phyloP scores from a whole-genome alignment of 2,113 vertebrate species.

The Urocolius indicus region DNA sequence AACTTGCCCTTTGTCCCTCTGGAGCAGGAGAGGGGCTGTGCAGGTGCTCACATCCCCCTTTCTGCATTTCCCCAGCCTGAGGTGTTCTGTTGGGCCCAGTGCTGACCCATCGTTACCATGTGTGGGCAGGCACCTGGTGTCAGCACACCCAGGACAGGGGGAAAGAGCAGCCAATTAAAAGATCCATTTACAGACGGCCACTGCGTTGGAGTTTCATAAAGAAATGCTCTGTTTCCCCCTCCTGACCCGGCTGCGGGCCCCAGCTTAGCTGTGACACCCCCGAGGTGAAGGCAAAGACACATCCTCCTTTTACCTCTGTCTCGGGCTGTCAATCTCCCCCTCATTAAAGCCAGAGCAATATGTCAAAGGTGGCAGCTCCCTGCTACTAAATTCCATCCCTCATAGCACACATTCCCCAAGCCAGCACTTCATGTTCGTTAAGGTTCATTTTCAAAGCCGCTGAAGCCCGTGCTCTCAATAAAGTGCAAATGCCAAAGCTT shows the following conservation, averaged over 20 bases:
- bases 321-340: background rate
- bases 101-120: accelerated
- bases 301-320: background rate
- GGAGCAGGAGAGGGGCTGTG: background rate
- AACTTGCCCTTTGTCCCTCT: background rate
- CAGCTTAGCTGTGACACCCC: background rate
- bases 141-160: background rate
- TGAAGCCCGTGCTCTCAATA: background rate
- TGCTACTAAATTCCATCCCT: background rate
- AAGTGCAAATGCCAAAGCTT: background rate
- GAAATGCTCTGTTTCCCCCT: background rate
- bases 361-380: slow-evolving; percentile 54
- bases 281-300: background rate
- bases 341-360: background rate
- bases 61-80: background rate
- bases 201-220: background rate
- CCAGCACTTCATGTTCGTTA: background rate
- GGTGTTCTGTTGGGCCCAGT: background rate
- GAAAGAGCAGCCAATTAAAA: background rate
- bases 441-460: background rate
- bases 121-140: background rate
- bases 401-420: background rate
- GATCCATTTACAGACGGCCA: background rate
- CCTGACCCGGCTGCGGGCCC: background rate
- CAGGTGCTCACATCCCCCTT: accelerated